phyloP scores from a whole-genome alignment of 2,113 vertebrate species.

The Charadrius vociferus region DNA sequence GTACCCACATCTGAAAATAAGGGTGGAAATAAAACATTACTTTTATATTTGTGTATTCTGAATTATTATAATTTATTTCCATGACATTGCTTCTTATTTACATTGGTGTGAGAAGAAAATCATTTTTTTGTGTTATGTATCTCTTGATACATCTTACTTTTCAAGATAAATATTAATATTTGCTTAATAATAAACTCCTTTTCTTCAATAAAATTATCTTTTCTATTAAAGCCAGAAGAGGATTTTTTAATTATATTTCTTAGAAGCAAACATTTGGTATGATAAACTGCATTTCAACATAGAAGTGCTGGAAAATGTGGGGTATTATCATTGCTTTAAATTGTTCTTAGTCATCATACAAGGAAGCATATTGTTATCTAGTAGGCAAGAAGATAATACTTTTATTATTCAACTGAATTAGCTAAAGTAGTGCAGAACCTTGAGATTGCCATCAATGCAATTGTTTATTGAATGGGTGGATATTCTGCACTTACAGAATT shows the following conservation, averaged over 20 bases:
- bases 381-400: not conserved
- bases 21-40: not conserved
- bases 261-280: not conserved
- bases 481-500: not conserved
- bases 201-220: not conserved
- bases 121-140: not conserved
- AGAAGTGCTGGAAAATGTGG: not conserved
- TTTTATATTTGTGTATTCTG: not conserved
- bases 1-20: not conserved
- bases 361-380: not conserved
- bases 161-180: not conserved
- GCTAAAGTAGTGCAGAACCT: not conserved
- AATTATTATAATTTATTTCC: not conserved
- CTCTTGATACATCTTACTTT: not conserved
- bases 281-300: not conserved
- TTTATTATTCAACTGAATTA: not conserved
- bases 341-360: not conserved
- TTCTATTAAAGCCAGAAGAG: not conserved
- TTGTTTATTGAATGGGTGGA: not conserved
- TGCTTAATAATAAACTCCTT: not conserved
- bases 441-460: not conserved
- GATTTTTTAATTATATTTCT: not conserved
- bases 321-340: not conserved
- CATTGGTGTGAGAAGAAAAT: not conserved
- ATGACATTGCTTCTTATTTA: not conserved